These are phyloP conservation scores for Tragelaphus imberbis DNA, from an alignment of 2,113 vertebrate species.

Conservation along the genomic window DNA sequence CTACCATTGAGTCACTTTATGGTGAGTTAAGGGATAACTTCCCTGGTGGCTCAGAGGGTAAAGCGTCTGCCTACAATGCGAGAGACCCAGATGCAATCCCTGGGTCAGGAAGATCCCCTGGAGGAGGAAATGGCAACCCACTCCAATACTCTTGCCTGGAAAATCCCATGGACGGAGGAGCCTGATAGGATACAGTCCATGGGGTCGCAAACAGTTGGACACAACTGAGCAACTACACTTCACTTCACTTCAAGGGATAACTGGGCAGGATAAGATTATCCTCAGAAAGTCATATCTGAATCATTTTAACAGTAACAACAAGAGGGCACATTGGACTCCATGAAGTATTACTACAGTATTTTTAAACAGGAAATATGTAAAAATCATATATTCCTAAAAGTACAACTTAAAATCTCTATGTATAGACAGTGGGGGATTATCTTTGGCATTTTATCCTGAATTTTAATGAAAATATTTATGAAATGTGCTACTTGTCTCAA, in stretches of 20 bases:
- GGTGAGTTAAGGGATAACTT: not conserved
- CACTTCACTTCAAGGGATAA: not conserved
- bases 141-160: not conserved
- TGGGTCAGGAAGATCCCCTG: not conserved
- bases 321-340: not conserved
- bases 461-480: constrained; percentile 34
- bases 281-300: not conserved
- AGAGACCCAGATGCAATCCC: not conserved
- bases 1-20: not conserved
- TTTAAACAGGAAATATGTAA: not conserved
- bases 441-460: not conserved
- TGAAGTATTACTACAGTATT: not conserved
- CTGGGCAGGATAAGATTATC: not conserved
- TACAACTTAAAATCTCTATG: not conserved
- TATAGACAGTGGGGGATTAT: not conserved
- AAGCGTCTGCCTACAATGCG: not conserved
- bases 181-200: not conserved
- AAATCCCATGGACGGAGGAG: not conserved
- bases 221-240: not conserved
- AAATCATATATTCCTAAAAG: not conserved
- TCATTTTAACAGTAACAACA: not conserved
- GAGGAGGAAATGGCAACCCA: not conserved
- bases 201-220: not conserved
- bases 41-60: not conserved
- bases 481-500: not conserved